phyloP scores from a whole-genome alignment of 2,797 vertebrate species.

The Acridotheres tristis region DNA sequence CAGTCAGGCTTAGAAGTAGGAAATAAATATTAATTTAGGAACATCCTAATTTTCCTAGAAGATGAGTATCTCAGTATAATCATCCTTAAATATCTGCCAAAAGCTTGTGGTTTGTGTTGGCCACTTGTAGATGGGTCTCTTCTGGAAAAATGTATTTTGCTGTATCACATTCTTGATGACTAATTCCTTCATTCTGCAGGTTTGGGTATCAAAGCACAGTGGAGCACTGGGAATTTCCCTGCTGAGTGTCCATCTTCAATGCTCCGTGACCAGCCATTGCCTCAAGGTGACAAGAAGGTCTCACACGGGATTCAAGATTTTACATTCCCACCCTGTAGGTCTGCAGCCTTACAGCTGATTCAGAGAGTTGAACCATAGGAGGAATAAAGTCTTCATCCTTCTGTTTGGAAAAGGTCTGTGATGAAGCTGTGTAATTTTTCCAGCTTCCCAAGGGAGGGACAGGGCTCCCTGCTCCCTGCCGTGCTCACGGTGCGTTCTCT shows the following conservation, averaged over 20 bases:
- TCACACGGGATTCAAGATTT: not conserved
- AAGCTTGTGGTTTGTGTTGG: not conserved
- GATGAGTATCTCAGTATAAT: not conserved
- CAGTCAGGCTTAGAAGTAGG: not conserved
- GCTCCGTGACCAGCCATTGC: rapidly evolving
- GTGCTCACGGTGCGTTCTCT: rapidly evolving
- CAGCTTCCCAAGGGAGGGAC: not conserved
- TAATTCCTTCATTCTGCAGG: not conserved
- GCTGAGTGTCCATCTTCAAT: rapidly evolving
- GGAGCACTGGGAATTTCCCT: not conserved
- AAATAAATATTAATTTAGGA: not conserved
- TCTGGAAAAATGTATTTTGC: not conserved
- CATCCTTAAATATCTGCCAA: not conserved
- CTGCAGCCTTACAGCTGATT: not conserved
- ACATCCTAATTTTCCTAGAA: not conserved
- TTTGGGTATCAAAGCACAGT: not conserved
- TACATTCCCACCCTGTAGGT: not conserved
- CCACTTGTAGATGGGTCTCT: not conserved
- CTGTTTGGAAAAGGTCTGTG: not conserved
- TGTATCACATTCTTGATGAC: not conserved
- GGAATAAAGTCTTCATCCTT: not conserved
- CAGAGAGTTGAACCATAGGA: not conserved
- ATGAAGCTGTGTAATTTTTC: not conserved
- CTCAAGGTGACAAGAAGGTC: not conserved
- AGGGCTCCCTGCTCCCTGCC: not conserved